Conservation (phyloP, 2,113 vertebrate species). For the Paratilapia polleni region DNA sequence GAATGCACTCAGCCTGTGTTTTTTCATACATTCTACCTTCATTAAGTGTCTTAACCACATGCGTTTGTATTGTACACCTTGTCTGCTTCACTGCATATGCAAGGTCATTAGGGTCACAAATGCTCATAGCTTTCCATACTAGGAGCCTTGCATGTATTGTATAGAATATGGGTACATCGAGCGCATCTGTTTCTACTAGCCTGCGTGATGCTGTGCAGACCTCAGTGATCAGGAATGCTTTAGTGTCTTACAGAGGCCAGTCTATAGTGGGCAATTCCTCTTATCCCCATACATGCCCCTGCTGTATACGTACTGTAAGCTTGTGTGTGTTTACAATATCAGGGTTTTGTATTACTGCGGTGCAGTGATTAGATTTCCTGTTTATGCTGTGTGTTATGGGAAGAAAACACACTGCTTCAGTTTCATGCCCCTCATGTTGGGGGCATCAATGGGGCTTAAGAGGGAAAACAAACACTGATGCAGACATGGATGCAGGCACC, state of each 20-base stretch:
- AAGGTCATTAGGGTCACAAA: slow-evolving; percentile 6
- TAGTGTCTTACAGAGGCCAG: slow-evolving; percentile 50
- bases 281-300: slow-evolving; percentile 34
- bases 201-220: slow-evolving; percentile 57
- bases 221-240: slow-evolving; percentile 66
- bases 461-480: slow-evolving; percentile 55
- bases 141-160: slow-evolving; percentile 13
- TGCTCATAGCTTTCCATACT: slow-evolving; percentile 26
- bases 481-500: slow-evolving; percentile 12
- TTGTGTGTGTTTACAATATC: slow-evolving; percentile 58
- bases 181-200: slow-evolving; percentile 72
- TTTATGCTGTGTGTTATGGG: slow-evolving; percentile 56
- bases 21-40: slow-evolving; percentile 18
- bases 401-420: slow-evolving; percentile 47
- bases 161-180: slow-evolving; percentile 20
- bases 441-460: slow-evolving; percentile 5
- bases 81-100: not conserved
- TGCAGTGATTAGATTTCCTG: slow-evolving; percentile 72
- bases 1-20: not conserved
- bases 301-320: slow-evolving; percentile 35
- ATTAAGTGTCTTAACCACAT: slow-evolving; percentile 18
- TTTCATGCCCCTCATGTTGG: slow-evolving; percentile 45
- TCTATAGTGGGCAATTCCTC: slow-evolving; percentile 34
- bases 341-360: slow-evolving; percentile 46
- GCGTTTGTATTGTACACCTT: slow-evolving; percentile 1